Conservation (phyloP, 2,888 invertebrate genomes). For the Neuroscelio doddi region DNA sequence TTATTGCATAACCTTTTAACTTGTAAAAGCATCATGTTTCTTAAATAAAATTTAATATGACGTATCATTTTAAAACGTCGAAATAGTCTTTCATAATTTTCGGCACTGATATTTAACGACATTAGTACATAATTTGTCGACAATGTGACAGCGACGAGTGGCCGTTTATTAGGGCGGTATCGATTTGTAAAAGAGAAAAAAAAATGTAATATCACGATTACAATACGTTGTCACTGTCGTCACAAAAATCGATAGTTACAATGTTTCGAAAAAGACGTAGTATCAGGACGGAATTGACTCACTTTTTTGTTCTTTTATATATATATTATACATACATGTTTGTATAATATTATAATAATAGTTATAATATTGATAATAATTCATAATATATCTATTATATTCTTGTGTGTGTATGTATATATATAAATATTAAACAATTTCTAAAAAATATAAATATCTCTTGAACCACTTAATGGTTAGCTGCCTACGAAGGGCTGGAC, state of each 20-base stretch:
- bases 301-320: conserved; percentile 20
- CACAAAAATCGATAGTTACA: conserved; percentile 12
- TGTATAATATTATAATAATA: conserved; percentile 8
- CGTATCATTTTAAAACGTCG: neutral
- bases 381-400: conserved; percentile 37
- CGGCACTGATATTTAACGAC: too few relatives aligned
- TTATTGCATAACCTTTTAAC: too few relatives aligned
- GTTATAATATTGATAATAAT: conserved; percentile 30
- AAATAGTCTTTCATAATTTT: neutral
- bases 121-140: too few relatives aligned
- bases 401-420: conserved; percentile 33
- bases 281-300: conserved; percentile 33
- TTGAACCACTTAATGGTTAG: conserved; percentile 59
- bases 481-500: conserved; percentile 68
- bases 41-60: too few relatives aligned
- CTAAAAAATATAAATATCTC: conserved; percentile 49
- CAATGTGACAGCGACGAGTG: conserved; percentile 6
- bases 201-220: conserved; percentile 25
- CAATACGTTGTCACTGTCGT: conserved; percentile 10
- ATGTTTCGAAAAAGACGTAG: conserved; percentile 17
- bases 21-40: too few relatives aligned
- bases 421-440: conserved; percentile 35
- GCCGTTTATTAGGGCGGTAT: conserved; percentile 3
- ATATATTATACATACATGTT: conserved; percentile 18
- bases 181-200: conserved; percentile 18